Evolutionary conservation across 2,113 vertebrate genomes (phyloP).

Genomic region (Ceuthmochares aereus): DNA sequence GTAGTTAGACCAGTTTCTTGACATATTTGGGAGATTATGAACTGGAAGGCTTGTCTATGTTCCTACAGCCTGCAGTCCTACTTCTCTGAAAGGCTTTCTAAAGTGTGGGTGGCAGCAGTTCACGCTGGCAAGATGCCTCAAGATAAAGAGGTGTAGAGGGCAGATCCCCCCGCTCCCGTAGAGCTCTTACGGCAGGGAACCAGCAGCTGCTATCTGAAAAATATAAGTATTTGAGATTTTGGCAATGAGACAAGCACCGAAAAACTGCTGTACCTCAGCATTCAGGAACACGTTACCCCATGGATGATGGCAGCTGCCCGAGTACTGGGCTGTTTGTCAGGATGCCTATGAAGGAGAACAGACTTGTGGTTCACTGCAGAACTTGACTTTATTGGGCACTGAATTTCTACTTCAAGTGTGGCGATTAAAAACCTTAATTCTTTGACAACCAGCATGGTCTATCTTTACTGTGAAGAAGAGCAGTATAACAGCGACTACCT

Average conservation of each 20-base stretch:
- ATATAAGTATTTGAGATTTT: neutral
- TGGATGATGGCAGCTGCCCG: fast-evolving
- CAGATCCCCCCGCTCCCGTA: neutral
- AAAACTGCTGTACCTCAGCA: neutral
- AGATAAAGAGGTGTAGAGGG: slow-evolving; percentile 30
- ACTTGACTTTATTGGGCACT: neutral
- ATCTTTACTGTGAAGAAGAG: neutral
- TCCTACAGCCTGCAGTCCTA: slow-evolving; percentile 15
- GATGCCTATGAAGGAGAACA: neutral
- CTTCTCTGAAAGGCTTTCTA: slow-evolving; percentile 28
- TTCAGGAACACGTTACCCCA: neutral
- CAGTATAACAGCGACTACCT: neutral
- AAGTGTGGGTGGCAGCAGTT: slow-evolving; percentile 43
- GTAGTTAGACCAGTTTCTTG: slow-evolving; percentile 45
- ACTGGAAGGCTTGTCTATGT: neutral
- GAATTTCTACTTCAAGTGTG: neutral
- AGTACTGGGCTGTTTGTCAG: neutral
- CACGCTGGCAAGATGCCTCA: slow-evolving; percentile 51
- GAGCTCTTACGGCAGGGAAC: neutral
- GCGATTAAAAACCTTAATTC: neutral
- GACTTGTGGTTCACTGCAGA: neutral
- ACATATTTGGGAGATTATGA: slow-evolving; percentile 49
- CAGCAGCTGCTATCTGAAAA: neutral
- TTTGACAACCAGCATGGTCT: neutral
- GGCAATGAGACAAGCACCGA: neutral